Evolutionary conservation across 2,888 invertebrate species (phyloP), one percentile per base, ranked within the genome.

Genomic region (Folsomia candida): DNA sequence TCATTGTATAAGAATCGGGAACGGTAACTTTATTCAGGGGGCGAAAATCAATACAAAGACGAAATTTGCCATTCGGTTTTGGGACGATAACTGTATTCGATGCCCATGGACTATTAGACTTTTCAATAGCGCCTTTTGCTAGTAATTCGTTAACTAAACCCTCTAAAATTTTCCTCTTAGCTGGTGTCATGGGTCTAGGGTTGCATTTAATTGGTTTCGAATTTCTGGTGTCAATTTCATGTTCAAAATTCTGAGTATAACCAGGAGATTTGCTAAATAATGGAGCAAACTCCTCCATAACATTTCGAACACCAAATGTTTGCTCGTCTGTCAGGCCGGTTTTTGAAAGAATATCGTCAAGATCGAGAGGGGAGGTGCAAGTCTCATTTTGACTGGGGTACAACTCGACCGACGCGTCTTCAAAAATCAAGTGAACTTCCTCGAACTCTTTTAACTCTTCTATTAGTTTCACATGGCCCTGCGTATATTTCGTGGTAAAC

Each of bases 111-210:
- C 60, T 60, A 11, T 26, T 60, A 9, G 60, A n/a, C 25, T 11
- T 3, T 24, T 60, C 60, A 24, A 60, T 60, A 6, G n/a, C n/a
- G 6, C 24, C 26, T 4, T 60, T 22, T 9, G 11, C 25, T 22
- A 60, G 3, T 4, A 60, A 24, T 60, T 22, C 18, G 18, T 26
- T 24, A 60, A 60, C 11, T 11, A 24, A 22, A 3, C 6, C 26
- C 6, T 60, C 9, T 11, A 60, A 26, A 22, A 24, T 24, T 60
- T 11, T 26, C 9, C 25, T 3, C 26, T 60, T 60, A 9, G 24
- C 60, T 22, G 24, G 60, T 3, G 22, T 60, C 60, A 60, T 60
- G 24, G 60, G 60, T 60, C 60, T 60, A n/a, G 25, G 60, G 25
- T 60, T n/a, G 25, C 24, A 11, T 26, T 60, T 60, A 25, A 60